Percentiles rank a stretch among this genome's conserved stretches.
These are phyloP conservation scores for Glareola pratincola DNA, from an alignment of 2,113 vertebrate genomes.

Conservation along the genomic window DNA sequence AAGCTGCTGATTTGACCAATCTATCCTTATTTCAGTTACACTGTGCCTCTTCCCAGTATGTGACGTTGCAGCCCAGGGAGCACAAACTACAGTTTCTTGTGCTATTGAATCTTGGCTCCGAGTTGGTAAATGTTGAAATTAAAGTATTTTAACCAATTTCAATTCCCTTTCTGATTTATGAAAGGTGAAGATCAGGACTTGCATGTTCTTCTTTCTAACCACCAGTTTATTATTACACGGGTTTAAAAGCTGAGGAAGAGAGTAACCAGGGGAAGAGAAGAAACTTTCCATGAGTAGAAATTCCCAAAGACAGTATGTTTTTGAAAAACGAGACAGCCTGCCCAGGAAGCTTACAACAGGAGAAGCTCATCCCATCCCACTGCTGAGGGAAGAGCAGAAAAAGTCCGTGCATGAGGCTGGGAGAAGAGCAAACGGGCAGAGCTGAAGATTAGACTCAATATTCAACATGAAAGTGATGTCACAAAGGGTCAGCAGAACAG, in stretches of 20 bases:
- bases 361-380: not conserved
- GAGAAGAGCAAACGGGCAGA: not conserved
- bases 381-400: not conserved
- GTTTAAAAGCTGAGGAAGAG: not conserved
- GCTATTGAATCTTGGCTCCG: not conserved
- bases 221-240: not conserved
- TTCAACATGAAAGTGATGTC: not conserved
- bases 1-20: not conserved
- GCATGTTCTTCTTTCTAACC: not conserved
- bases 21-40: not conserved
- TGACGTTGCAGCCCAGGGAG: not conserved
- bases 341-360: not conserved
- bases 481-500: not conserved
- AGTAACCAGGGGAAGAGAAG: not conserved
- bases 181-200: not conserved
- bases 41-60: rapidly evolving
- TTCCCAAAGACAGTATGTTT: not conserved
- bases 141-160: not conserved
- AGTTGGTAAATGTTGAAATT: rapidly evolving
- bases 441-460: not conserved
- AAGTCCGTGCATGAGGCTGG: not conserved
- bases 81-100: not conserved
- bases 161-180: not conserved
- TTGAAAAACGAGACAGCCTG: rapidly evolving
- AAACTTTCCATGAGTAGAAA: rapidly evolving